These are phyloP conservation scores for Eulemur macaco DNA, from an alignment of 2,113 vertebrate genomes.

Conservation along the genomic window DNA sequence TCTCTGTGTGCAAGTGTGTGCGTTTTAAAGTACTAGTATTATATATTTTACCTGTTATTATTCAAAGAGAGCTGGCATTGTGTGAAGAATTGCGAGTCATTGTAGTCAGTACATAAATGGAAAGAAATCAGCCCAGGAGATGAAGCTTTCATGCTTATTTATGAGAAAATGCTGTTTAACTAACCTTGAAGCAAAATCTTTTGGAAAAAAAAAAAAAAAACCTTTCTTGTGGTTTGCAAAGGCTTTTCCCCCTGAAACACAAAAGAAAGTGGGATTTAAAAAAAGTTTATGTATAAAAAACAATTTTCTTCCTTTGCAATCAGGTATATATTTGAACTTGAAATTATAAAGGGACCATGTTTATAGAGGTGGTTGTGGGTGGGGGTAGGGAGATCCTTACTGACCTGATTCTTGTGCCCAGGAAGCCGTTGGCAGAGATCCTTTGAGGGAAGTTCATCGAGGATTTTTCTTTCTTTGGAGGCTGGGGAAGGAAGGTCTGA, in stretches of 20 bases:
- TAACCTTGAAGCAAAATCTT: slow-evolving; percentile 78
- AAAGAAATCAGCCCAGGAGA: slow-evolving; percentile 61
- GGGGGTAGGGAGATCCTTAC: neutral
- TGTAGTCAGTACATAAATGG: slow-evolving; percentile 52
- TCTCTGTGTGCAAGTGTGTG: neutral
- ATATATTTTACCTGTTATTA: slow-evolving; percentile 65
- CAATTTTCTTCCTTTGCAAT: neutral
- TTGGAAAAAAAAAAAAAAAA: slow-evolving; percentile 26
- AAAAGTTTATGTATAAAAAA: neutral
- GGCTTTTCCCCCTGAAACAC: slow-evolving; percentile 5
- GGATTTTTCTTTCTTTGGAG: neutral
- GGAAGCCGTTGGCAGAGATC: neutral
- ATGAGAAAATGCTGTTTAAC: slow-evolving; percentile 66
- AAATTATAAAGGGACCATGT: neutral
- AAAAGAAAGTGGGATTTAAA: neutral
- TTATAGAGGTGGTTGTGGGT: neutral
- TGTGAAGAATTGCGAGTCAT: slow-evolving; percentile 44
- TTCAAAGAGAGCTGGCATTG: slow-evolving; percentile 56
- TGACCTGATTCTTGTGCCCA: neutral
- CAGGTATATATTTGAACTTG: slow-evolving; percentile 5
- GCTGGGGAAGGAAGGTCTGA: neutral
- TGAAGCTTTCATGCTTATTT: slow-evolving; percentile 66
- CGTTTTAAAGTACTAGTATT: neutral
- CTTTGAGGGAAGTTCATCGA: slow-evolving; percentile 39
- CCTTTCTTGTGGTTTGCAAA: slow-evolving; percentile 54